Evolutionary conservation across 2,888 invertebrate genomes (phyloP).

Genomic region (Thereva unica): DNA sequence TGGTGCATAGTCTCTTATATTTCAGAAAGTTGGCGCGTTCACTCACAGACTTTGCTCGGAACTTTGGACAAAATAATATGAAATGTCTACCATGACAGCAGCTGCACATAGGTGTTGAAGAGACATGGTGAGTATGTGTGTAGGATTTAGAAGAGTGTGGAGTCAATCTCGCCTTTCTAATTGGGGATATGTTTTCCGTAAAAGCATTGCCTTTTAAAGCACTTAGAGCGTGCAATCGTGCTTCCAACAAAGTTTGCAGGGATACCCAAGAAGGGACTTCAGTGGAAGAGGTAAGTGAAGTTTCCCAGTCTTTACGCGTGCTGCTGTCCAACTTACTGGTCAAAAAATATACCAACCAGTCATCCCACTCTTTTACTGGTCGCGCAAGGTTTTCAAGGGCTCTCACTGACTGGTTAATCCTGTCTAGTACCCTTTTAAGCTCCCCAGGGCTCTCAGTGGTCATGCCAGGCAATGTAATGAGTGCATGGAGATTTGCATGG

Average conservation of each 20-base stretch:
- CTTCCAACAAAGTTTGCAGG: no score
- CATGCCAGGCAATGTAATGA: neutral
- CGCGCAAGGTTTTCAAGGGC: no score
- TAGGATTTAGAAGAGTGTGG: neutral
- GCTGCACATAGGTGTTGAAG: neutral
- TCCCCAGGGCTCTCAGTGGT: neutral
- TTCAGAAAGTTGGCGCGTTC: neutral
- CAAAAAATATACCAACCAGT: neutral
- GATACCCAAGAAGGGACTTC: no score
- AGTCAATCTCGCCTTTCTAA: constrained; percentile 6
- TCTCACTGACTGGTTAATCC: no score
- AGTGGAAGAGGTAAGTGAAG: neutral
- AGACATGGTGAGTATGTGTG: neutral
- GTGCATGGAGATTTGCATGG: neutral
- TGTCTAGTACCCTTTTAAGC: constrained; percentile 10
- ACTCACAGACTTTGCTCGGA: neutral
- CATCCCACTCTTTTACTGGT: neutral
- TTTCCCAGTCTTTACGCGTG: neutral
- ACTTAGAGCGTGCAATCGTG: constrained; percentile 5
- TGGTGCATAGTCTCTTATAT: constrained; percentile 2
- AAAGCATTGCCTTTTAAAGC: neutral
- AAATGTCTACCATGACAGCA: constrained; percentile 4
- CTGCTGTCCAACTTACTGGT: neutral
- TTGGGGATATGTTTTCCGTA: no score
- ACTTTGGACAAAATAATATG: constrained; percentile 10